Evolutionary conservation across 1,140 invertebrate species (phyloP).

Genomic region (Cyclargus thomasi): DNA sequence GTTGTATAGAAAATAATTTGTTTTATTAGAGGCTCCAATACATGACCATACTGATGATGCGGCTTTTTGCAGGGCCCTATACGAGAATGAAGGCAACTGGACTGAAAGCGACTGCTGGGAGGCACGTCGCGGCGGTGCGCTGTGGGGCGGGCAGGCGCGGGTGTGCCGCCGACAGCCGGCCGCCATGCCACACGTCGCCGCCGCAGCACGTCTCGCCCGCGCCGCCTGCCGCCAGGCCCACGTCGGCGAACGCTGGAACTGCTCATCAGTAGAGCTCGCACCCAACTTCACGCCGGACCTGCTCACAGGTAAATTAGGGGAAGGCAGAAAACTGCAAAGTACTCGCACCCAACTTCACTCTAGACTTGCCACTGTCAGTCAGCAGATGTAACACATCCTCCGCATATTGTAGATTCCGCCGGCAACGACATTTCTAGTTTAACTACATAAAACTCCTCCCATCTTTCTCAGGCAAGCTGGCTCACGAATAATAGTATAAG

Average conservation of each 20-base stretch:
- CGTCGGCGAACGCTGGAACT: conserved; percentile 87
- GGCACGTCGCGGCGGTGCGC: conserved; percentile 73
- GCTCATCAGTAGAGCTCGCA: conserved; percentile 83
- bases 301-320: conserved; percentile 81
- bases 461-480: too few relatives aligned
- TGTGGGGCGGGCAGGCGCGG: conserved; percentile 79
- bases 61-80: conserved; percentile 40
- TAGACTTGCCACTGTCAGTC: too few relatives aligned
- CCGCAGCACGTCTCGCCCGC: conserved; percentile 81
- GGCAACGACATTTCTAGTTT: too few relatives aligned
- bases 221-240: conserved; percentile 84
- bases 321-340: too few relatives aligned
- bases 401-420: too few relatives aligned
- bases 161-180: conserved; percentile 80
- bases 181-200: conserved; percentile 84
- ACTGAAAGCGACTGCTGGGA: conserved; percentile 68
- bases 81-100: conserved; percentile 64
- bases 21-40: too few relatives aligned
- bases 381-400: too few relatives aligned
- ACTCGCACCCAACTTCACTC: too few relatives aligned
- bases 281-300: conserved; percentile 85
- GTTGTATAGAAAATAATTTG: too few relatives aligned
- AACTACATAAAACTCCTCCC: too few relatives aligned
- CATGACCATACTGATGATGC: neutral
- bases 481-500: too few relatives aligned